These are phyloP conservation scores for Sarcophilus harrisii DNA, from an alignment of 2,797 vertebrate species.

Conservation along the genomic window DNA sequence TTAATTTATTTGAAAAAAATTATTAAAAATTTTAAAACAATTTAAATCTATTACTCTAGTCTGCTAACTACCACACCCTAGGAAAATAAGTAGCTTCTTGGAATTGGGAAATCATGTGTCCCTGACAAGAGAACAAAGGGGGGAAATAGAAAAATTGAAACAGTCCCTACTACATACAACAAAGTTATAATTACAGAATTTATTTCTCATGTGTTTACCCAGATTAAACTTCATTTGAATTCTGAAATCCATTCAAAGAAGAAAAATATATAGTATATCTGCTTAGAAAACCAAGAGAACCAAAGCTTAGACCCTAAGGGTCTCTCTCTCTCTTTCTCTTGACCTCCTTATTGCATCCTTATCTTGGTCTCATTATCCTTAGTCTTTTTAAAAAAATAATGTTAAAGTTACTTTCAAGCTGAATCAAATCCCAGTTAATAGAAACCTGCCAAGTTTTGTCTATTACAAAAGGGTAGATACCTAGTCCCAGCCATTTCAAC, in stretches of 20 bases:
- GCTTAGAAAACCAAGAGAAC: constrained; percentile 3
- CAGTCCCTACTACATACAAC: neutral
- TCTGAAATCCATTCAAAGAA: neutral
- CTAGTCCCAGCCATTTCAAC: neutral
- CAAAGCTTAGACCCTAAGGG: neutral
- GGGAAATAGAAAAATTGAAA: too few relatives aligned
- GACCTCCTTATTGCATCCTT: neutral
- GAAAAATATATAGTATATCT: neutral
- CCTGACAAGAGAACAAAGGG: too few relatives aligned
- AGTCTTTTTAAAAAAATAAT: neutral
- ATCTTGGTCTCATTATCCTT: neutral
- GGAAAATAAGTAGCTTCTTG: too few relatives aligned
- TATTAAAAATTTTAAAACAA: too few relatives aligned
- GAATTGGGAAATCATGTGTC: too few relatives aligned
- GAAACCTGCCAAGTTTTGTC: neutral
- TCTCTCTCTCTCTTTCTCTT: neutral
- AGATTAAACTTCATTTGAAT: neutral
- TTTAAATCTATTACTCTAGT: too few relatives aligned
- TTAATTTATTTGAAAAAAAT: too few relatives aligned
- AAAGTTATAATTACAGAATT: constrained; percentile 15
- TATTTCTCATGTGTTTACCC: neutral
- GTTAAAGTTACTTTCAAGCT: neutral
- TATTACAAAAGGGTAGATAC: neutral
- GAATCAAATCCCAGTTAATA: constrained; percentile 19
- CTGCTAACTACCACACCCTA: too few relatives aligned